phyloP scores from a whole-genome alignment of 1,140 invertebrate species.

The Drosophila burlai region DNA sequence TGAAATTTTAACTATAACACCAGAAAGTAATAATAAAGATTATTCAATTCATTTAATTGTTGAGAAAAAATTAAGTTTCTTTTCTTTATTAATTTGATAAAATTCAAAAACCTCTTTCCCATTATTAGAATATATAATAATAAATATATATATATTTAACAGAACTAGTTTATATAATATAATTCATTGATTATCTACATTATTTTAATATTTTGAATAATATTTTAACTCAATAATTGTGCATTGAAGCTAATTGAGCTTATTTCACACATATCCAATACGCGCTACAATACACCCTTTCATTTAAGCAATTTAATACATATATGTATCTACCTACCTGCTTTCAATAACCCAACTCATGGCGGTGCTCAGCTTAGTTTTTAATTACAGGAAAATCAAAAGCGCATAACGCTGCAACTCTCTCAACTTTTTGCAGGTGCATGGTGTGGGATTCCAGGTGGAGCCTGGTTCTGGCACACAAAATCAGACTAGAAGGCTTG shows the following conservation, averaged over 20 bases:
- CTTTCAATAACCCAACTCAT: conserved; percentile 8
- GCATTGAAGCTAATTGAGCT: neutral
- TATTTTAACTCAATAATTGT: neutral
- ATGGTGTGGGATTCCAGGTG: neutral
- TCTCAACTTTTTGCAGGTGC: conserved; percentile 33
- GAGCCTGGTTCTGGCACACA: conserved; percentile 9
- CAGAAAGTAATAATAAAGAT: no score
- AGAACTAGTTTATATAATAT: no score
- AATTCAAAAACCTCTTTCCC: no score
- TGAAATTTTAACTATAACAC: no score
- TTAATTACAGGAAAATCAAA: conserved; percentile 60
- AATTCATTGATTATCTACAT: no score
- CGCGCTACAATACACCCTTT: neutral
- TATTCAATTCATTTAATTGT: no score
- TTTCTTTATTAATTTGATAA: no score
- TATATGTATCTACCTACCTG: neutral
- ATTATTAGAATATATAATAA: no score
- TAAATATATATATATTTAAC: no score
- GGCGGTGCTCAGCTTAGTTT: conserved; percentile 31
- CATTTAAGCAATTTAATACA: neutral
- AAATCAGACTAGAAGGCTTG: conserved; percentile 45
- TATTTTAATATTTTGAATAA: neutral
- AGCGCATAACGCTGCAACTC: conserved; percentile 41
- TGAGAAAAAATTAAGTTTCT: no score
- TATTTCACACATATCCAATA: neutral